phyloP scores from a whole-genome alignment of 2,113 vertebrate species.

The Muntiacus reevesi region DNA sequence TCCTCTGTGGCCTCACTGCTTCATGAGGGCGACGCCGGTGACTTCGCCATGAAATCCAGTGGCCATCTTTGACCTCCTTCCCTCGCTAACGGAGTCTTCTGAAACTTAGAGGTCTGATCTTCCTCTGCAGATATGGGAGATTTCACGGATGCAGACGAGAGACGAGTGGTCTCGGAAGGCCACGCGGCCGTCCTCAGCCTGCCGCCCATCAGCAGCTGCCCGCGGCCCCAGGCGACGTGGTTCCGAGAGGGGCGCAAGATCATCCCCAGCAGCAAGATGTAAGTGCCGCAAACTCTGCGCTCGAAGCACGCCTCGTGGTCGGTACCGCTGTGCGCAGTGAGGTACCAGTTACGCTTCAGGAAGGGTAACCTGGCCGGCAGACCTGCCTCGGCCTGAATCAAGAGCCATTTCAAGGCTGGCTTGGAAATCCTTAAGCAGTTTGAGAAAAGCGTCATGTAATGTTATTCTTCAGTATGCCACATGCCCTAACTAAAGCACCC shows the following conservation, averaged over 20 bases:
- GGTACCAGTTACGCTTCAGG: slow-evolving; percentile 49
- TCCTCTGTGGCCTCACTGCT: not conserved
- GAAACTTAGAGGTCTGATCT: not conserved
- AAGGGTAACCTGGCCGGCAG: slow-evolving; percentile 9
- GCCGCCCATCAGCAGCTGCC: slow-evolving; percentile 84
- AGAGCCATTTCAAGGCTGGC: slow-evolving; percentile 41
- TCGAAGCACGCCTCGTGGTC: slow-evolving; percentile 36
- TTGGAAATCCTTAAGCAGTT: slow-evolving; percentile 46
- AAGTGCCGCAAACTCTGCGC: slow-evolving; percentile 72
- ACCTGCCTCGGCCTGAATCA: slow-evolving; percentile 20
- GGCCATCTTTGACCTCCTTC: not conserved
- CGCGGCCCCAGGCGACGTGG: slow-evolving; percentile 92
- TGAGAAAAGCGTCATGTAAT: not conserved
- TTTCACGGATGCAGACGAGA: slow-evolving; percentile 85
- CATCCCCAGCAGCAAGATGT: slow-evolving; percentile 92
- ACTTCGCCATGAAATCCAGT: not conserved
- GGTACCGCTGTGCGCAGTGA: slow-evolving; percentile 19
- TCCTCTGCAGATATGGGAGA: slow-evolving; percentile 86
- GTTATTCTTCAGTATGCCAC: not conserved
- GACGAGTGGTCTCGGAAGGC: slow-evolving; percentile 85
- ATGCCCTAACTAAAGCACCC: not conserved
- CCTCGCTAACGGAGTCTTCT: accelerated
- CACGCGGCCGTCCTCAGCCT: slow-evolving; percentile 87
- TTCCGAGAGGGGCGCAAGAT: slow-evolving; percentile 96
- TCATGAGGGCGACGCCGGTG: not conserved